A percentile compares a stretch with the other conserved stretches of the same genome.
Conservation (phyloP, 2,888 invertebrate genomes). For the Athetis lepigone region DNA sequence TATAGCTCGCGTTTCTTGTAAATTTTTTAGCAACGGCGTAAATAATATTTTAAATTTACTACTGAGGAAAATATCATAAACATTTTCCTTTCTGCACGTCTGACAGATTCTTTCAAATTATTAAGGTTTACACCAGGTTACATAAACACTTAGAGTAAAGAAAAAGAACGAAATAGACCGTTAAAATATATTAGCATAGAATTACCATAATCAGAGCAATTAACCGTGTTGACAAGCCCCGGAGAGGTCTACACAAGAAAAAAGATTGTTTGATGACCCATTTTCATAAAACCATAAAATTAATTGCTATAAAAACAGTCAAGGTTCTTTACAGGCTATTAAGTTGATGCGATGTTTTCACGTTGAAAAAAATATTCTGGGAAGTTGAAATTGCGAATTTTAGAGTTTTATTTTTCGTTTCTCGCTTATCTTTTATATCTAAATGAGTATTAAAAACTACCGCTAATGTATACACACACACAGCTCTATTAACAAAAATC, state of each 20-base stretch:
- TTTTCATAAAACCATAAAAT: slow-evolving; percentile 13
- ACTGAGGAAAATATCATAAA: neutral
- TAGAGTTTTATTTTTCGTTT: neutral
- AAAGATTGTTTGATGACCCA: slow-evolving; percentile 34
- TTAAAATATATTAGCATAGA: neutral
- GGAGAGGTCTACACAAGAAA: slow-evolving; percentile 37
- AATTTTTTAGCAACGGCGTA: neutral
- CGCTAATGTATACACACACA: too few relatives aligned
- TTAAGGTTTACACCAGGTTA: neutral
- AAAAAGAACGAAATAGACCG: neutral
- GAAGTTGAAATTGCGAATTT: neutral
- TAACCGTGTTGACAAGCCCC: slow-evolving; percentile 50
- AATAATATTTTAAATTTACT: neutral
- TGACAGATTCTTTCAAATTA: neutral
- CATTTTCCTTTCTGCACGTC: neutral
- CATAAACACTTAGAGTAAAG: neutral
- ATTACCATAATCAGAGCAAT: slow-evolving; percentile 63
- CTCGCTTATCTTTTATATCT: too few relatives aligned
- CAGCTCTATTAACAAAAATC: too few relatives aligned
- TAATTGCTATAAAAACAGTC: slow-evolving; percentile 12
- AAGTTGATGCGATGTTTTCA: neutral
- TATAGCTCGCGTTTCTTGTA: neutral
- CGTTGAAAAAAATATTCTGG: neutral
- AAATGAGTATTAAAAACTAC: too few relatives aligned
- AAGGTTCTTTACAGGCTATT: neutral